Conservation (phyloP, 2,113 vertebrate species). For the Caloenas nicobarica region DNA sequence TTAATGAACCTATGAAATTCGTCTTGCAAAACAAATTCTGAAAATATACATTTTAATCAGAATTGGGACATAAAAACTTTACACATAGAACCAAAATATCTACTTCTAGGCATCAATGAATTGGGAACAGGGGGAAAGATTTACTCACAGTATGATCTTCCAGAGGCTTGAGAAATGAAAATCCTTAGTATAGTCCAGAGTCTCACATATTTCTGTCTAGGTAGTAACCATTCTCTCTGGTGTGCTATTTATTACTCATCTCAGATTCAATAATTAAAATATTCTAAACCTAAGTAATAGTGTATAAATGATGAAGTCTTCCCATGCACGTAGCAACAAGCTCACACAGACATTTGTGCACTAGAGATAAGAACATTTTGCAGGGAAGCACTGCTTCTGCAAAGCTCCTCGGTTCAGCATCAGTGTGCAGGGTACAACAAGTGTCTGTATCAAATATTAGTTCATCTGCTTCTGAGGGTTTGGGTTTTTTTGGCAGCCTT, state of each 20-base stretch:
- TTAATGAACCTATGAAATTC: background rate
- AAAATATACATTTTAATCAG: background rate
- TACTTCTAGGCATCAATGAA: background rate
- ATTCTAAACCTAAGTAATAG: background rate
- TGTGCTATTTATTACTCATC: background rate
- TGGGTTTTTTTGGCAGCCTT: background rate
- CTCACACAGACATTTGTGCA: background rate
- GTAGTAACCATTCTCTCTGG: background rate
- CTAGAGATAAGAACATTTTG: background rate
- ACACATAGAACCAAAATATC: background rate
- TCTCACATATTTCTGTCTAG: background rate
- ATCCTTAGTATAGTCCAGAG: background rate
- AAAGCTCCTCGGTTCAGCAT: background rate
- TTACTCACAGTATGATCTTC: conserved; percentile 19
- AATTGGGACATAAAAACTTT: background rate
- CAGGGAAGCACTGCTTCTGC: background rate
- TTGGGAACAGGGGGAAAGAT: background rate
- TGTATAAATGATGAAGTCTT: background rate
- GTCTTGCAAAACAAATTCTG: background rate
- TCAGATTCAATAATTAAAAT: background rate
- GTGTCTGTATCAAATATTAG: background rate
- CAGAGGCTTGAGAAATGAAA: conserved; percentile 29
- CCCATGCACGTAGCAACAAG: background rate
- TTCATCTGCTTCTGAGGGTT: background rate
- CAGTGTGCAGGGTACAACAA: background rate